Conservation (phyloP, 30 jellyfish, hydroid and myxozoan genomes). For the Rhopilema esculentum region DNA sequence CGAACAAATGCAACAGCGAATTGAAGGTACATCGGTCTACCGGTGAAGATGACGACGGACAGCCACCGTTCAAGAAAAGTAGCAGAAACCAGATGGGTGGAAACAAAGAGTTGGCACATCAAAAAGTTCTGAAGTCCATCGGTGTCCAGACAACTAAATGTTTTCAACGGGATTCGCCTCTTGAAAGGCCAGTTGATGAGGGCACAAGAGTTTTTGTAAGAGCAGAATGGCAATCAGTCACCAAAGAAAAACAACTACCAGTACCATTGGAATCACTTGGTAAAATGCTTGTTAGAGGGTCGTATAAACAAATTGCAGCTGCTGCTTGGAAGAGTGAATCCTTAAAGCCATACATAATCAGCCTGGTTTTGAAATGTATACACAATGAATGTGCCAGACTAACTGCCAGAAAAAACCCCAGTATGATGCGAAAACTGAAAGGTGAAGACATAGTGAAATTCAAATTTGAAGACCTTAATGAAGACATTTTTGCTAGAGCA, state of each 20-base stretch:
- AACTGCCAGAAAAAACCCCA: background rate
- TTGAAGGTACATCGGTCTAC: too few species aligned
- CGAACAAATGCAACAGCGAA: too few species aligned
- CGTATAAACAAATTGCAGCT: conserved; percentile 7
- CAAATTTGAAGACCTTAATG: background rate
- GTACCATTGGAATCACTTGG: background rate
- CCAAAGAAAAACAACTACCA: background rate
- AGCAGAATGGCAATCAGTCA: conserved; percentile 1
- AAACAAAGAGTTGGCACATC: too few species aligned
- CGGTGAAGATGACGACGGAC: too few species aligned
- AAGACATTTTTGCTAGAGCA: background rate
- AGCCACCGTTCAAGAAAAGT: too few species aligned
- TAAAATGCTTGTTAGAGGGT: conserved; percentile 21
- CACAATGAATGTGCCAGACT: conserved; percentile 1
- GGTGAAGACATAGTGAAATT: conserved; percentile 2
- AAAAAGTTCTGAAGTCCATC: too few species aligned
- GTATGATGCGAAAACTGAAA: background rate
- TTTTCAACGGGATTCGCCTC: too few species aligned
- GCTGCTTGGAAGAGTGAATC: conserved; percentile 21
- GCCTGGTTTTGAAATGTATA: background rate
- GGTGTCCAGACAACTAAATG: background rate
- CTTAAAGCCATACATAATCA: background rate
- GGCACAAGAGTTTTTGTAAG: background rate
- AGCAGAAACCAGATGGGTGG: too few species aligned
- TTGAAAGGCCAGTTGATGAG: background rate